A percentile compares a stretch with the other conserved stretches of the same genome.
Evolutionary conservation across 2,113 vertebrate genomes (phyloP).

Genomic region (Geothlypis trichas): DNA sequence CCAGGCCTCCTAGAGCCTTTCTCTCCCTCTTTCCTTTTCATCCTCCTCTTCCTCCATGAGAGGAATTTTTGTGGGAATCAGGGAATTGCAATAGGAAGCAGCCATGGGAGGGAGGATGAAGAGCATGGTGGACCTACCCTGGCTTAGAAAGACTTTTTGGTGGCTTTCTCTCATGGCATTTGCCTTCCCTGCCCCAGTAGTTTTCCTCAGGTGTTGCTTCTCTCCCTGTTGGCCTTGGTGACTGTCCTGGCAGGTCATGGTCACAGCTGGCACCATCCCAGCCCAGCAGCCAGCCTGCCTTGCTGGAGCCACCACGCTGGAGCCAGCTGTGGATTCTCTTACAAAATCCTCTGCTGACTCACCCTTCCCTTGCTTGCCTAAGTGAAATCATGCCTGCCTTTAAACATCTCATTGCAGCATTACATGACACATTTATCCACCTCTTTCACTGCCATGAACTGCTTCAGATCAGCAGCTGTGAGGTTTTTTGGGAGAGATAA

Average conservation of each 20-base stretch:
- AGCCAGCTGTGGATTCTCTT: neutral
- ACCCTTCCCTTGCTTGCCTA: slow-evolving; percentile 15
- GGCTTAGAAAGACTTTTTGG: neutral
- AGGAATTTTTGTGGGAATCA: neutral
- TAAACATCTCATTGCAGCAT: slow-evolving; percentile 6
- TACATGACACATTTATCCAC: slow-evolving; percentile 13
- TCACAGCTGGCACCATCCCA: neutral
- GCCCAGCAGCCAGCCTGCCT: neutral
- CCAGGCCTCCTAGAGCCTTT: neutral
- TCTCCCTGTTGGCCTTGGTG: neutral
- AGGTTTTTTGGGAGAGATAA: neutral
- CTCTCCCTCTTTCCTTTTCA: neutral
- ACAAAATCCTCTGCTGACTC: slow-evolving; percentile 44
- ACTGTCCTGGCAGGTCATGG: neutral
- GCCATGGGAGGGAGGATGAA: neutral
- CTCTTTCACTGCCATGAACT: neutral
- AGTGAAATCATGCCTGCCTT: slow-evolving; percentile 34
- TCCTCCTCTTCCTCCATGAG: neutral
- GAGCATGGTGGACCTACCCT: neutral
- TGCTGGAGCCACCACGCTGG: fast-evolving
- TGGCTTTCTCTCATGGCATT: fast-evolving
- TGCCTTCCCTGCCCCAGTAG: neutral
- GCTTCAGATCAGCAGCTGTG: slow-evolving; percentile 13
- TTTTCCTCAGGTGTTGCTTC: neutral
- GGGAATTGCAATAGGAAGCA: neutral